Conservation (phyloP, 2,113 vertebrate genomes). For the Heterotilapia buettikoferi region DNA sequence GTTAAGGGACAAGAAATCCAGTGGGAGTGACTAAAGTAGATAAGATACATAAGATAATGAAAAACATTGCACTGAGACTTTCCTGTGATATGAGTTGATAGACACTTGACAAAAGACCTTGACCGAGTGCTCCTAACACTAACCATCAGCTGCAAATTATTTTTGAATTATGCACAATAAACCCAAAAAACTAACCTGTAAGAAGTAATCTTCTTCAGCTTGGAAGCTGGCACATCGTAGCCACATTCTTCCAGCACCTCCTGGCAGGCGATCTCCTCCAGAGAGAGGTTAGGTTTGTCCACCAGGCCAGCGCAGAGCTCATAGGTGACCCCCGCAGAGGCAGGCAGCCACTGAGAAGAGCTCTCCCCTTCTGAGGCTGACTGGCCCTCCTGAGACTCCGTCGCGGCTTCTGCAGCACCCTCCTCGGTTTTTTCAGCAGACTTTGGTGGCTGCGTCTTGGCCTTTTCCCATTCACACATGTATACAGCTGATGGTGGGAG, state of each 20-base stretch:
- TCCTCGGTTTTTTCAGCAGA: slow-evolving; percentile 35
- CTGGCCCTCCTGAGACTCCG: slow-evolving; percentile 45
- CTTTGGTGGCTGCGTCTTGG: slow-evolving; percentile 63
- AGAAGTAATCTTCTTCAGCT: slow-evolving; percentile 80
- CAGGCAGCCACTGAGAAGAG: slow-evolving; percentile 68
- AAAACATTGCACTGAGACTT: not conserved
- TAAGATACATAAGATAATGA: not conserved
- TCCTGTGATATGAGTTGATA: not conserved
- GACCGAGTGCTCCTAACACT: not conserved
- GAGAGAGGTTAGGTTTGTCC: slow-evolving; percentile 84
- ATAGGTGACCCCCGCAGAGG: slow-evolving; percentile 77
- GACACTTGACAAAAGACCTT: not conserved
- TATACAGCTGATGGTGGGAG: slow-evolving; percentile 78
- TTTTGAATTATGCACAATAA: not conserved
- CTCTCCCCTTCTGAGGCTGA: slow-evolving; percentile 11
- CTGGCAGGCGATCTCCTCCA: slow-evolving; percentile 85
- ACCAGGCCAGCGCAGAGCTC: slow-evolving; percentile 91
- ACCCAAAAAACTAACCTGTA: slow-evolving; percentile 74
- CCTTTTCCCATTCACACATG: slow-evolving; percentile 80
- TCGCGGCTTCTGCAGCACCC: slow-evolving; percentile 9
- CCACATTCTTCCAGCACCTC: slow-evolving; percentile 92
- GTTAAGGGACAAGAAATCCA: not conserved
- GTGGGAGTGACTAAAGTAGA: not conserved
- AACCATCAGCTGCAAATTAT: not conserved
- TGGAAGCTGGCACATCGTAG: slow-evolving; percentile 71